phyloP scores from a whole-genome alignment of 2,888 invertebrate species.

The Lydus trimaculatus region DNA sequence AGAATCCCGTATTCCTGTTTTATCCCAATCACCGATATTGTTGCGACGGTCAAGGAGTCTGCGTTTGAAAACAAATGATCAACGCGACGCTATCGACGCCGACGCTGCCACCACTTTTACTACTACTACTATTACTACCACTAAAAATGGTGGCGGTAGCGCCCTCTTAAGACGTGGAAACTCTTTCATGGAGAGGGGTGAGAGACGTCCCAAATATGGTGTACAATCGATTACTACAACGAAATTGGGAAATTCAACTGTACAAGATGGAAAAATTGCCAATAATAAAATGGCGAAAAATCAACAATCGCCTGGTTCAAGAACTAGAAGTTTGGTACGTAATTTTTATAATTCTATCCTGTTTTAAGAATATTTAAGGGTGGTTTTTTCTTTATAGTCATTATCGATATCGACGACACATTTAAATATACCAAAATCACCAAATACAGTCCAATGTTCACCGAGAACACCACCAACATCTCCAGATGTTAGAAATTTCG shows the following conservation, averaged over 20 bases:
- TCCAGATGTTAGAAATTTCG: conserved; percentile 61
- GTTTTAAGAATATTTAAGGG: background rate
- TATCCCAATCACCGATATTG: conserved; percentile 40
- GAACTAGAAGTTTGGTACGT: conserved; percentile 65
- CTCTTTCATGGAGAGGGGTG: conserved; percentile 56
- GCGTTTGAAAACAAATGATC: conserved; percentile 39
- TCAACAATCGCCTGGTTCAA: conserved; percentile 59
- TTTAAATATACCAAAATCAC: conserved; percentile 48
- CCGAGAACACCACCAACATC: conserved; percentile 52
- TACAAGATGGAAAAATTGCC: conserved; percentile 63
- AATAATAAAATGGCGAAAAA: conserved; percentile 45
- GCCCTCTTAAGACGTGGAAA: conserved; percentile 48
- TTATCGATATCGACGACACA: conserved; percentile 54
- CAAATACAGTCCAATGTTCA: conserved; percentile 44
- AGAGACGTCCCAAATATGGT: conserved; percentile 61
- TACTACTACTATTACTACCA: conserved; percentile 20
- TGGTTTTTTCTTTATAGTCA: conserved; percentile 48
- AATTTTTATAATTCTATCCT: conserved; percentile 16
- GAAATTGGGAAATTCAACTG: conserved; percentile 63
- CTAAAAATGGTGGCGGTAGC: conserved; percentile 33
- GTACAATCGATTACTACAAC: conserved; percentile 63
- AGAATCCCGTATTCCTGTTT: conserved; percentile 42
- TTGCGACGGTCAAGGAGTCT: conserved; percentile 46
- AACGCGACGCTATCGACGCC: conserved; percentile 7
- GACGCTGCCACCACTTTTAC: conserved; percentile 18